Conservation (phyloP, 2,797 vertebrate genomes). For the Amphiprion clarkii region DNA sequence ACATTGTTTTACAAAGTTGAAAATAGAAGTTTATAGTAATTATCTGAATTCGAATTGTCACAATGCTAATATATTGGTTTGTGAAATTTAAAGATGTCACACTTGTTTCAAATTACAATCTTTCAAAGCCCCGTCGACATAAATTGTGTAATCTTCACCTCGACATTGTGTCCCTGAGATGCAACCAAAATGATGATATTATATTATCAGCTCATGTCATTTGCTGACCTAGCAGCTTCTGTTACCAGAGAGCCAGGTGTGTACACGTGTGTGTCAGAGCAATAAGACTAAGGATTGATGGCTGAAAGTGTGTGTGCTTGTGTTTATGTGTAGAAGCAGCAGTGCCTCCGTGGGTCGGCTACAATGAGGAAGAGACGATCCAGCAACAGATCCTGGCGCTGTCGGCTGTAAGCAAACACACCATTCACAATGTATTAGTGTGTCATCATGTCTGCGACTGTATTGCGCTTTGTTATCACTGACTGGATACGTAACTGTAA, state of each 20-base stretch:
- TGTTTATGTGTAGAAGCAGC: conserved; percentile 86
- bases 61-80: too few species aligned
- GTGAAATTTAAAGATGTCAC: not conserved
- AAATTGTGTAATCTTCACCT: not conserved
- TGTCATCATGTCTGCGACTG: not conserved
- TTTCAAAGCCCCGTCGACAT: too few species aligned
- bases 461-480: not conserved
- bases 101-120: too few species aligned
- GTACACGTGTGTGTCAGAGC: too few species aligned
- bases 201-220: not conserved
- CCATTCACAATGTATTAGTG: accelerated
- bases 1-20: too few species aligned
- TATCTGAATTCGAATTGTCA: not conserved
- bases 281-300: not conserved
- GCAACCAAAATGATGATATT: not conserved
- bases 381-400: conserved; percentile 96
- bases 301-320: not conserved
- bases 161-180: not conserved
- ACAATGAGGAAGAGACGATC: conserved; percentile 97
- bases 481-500: not conserved
- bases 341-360: conserved; percentile 96
- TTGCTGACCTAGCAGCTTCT: not conserved
- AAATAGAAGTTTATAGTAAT: not conserved
- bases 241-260: not conserved
- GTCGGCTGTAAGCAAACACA: conserved; percentile 90